Base-by-base conservation (phyloP, 2,113 vertebrate species). In the Oncorhynchus clarkii region DNA sequence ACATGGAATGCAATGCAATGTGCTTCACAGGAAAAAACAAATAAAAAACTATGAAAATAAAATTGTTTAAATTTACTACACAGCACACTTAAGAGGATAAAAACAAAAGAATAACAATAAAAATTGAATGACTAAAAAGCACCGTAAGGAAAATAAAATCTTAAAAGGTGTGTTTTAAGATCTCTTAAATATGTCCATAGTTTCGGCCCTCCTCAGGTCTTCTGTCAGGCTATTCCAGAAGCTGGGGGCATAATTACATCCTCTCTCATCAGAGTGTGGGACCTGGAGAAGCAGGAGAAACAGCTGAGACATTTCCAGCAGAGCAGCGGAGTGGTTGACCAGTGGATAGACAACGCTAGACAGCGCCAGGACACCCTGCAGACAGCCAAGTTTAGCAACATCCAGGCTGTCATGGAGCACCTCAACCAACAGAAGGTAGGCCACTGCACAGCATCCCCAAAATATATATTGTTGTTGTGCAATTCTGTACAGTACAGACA, bases 371-470 rank as follows among this genome's bases (percentile, higher is more conserved):
- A 97, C 57, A 29, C 84, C 22, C 93, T 98, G 1, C 96, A 98
- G 87, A 86, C 86, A 11, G 77, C 87, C 65, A 98, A 97, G 68
- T 85, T 96, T 39, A 93, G 75, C 0, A 95, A 97, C 80, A 89
- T 94, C 82, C 94, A 92, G 73, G 91, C 87, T 0, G 90, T 99
- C 73, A 93, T 93, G 88, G 91, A 95, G 72, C 95, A 95, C 54
- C 85, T 98, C 13, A 97, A 96, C 82, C 94, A 99, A 57, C 98
- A 99, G 91, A 99, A 98, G 96, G 98, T 96, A 93, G 0, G 82
- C 54, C 54, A 60, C 9, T 2, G 24, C 14, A 68, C 64, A 12
- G 26, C 64, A 66, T 62, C 8, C 39, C 39, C 9, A 9, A 22
- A 24, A 8, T 54, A 5, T 62, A 8, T 24, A 22, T n/a, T 62